Evolutionary conservation across 2,888 invertebrate genomes (phyloP), one percentile per base, ranked within the genome.

Genomic region (Nebria salina): DNA sequence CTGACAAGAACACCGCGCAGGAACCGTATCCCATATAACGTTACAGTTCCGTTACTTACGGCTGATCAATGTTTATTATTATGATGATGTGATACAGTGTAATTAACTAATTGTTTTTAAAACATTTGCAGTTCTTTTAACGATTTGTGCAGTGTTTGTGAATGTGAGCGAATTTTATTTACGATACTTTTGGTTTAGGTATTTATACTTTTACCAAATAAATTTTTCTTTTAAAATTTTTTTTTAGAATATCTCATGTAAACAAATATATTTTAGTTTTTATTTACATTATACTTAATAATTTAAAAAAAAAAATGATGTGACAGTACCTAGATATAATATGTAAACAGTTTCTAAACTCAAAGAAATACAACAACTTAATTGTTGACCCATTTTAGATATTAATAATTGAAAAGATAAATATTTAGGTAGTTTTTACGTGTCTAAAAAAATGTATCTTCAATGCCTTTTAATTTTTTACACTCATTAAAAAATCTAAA

Each of bases 21-120:
- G 34, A 70, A 70, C 8, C 70, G 70, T 70, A 54, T 26, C 70
- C 34, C 11, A 70, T 70, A 11, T 54, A 54, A 54, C 70, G 34
- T 15, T 25, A 66, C 25, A 70, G 70, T 34, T 70, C 70, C 26
- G 25, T 34, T 70, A 70, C 26, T 34, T 70, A 70, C 70, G 70
- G 6, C 70, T 70, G 25, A 25, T 70, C 70, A 34, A 54, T 54
- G 54, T 54, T 54, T 54, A 54, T 54, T 54, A 54, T 54, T 54
- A 13, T 54, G 7, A 54, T 54, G 54, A 54, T 54, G 54, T 54
- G 54, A 7, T 8, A 8, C 13, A 11, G 11, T 54, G 54, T 54
- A 54, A 54, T 54, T 54, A 54, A 54, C 54, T 54, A 54, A 54
- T 54, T 54, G 54, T 54, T 54, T 54, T 11, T 54, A 4, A 8